phyloP scores from a whole-genome alignment of 2,797 vertebrate species.

The Balearica regulorum region DNA sequence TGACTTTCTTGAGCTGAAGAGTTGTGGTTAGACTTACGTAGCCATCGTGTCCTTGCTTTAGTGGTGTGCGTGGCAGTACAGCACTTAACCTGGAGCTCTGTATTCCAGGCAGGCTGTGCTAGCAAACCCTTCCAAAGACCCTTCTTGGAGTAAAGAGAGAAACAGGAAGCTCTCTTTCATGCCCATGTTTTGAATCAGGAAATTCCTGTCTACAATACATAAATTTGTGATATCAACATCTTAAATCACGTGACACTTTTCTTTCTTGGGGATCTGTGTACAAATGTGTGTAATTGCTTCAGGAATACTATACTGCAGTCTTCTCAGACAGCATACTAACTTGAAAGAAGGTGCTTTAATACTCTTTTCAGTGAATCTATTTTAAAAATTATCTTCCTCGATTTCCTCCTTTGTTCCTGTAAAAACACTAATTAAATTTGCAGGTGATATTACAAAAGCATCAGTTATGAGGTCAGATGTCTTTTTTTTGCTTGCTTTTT shows the following conservation, averaged over 20 bases:
- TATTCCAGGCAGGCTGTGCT: background rate
- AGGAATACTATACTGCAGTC: background rate
- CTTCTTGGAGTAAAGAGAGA: background rate
- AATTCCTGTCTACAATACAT: conserved; percentile 39
- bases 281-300: background rate
- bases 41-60: background rate
- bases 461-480: background rate
- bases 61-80: background rate
- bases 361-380: background rate
- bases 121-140: background rate
- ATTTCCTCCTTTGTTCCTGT: background rate
- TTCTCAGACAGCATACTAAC: background rate
- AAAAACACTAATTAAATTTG: background rate
- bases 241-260: background rate
- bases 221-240: conserved; percentile 8
- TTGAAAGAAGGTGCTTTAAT: background rate
- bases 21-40: background rate
- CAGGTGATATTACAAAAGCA: background rate
- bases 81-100: background rate
- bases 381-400: background rate
- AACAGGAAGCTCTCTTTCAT: conserved; percentile 19
- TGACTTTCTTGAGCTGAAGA: background rate
- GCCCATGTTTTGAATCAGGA: conserved; percentile 44
- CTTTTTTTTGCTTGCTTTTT: background rate
- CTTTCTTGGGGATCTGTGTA: background rate